phyloP scores from a whole-genome alignment of 53 echinoderm and acorn worm genomes.

The Zoroaster sp. region DNA sequence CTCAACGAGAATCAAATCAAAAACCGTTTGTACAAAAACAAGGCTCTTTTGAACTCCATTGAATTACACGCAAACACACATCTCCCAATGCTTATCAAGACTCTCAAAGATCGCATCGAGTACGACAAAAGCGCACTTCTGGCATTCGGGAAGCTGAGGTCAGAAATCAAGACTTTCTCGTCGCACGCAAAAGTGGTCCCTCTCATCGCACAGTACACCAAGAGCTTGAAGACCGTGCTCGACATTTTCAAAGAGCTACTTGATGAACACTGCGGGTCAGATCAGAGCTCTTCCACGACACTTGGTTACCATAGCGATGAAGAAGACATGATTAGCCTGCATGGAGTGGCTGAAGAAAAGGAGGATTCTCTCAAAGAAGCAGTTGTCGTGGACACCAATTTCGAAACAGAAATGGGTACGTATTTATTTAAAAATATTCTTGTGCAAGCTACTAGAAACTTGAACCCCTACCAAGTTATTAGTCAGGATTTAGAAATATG shows the following conservation, averaged over 20 bases:
- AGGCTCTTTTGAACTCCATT: conserved; percentile 83
- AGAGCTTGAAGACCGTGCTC: conserved; percentile 72
- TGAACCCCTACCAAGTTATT: too few relatives aligned
- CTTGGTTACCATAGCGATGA: conserved; percentile 68
- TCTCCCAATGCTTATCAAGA: conserved; percentile 71
- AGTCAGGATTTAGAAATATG: too few relatives aligned
- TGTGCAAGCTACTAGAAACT: not conserved
- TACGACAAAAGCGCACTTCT: conserved; percentile 90
- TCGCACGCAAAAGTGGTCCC: conserved; percentile 87
- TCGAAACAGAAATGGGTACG: conserved; percentile 16
- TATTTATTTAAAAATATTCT: not conserved
- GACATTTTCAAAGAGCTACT: conserved; percentile 70
- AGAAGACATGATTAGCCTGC: conserved; percentile 63
- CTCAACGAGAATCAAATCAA: conserved; percentile 82
- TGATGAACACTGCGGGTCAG: conserved; percentile 76
- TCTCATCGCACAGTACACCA: conserved; percentile 80
- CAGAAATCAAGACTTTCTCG: conserved; percentile 85
- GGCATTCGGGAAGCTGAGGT: conserved; percentile 76
- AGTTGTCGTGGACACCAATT: not conserved
- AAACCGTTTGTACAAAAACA: conserved; percentile 87
- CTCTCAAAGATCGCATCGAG: conserved; percentile 85
- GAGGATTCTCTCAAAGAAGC: not conserved
- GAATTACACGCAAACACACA: conserved; percentile 76
- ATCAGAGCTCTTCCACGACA: conserved; percentile 41
- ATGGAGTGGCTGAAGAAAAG: conserved; percentile 30